Evolutionary conservation across 2,113 vertebrate genomes (phyloP).

Genomic region (Boleophthalmus pectinirostris): DNA sequence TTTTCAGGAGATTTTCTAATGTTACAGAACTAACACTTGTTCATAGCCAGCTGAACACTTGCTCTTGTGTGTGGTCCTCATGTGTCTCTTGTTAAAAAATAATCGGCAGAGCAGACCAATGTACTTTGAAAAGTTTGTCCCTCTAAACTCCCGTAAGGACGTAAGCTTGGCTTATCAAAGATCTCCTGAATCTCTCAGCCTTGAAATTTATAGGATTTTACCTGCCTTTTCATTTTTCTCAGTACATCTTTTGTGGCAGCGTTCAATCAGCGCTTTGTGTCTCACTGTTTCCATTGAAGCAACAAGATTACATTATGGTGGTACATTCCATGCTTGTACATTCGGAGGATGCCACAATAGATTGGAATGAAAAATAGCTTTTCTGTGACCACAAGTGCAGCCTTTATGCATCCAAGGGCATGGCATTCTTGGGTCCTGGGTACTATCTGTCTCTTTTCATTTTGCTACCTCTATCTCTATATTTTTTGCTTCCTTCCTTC

Average conservation of each 20-base stretch:
- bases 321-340: constrained; percentile 70
- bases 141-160: constrained; percentile 4
- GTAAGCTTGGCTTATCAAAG: constrained; percentile 47
- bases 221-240: constrained; percentile 60
- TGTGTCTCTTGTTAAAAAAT: constrained; percentile 23
- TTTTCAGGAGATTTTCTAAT: neutral
- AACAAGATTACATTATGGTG: constrained; percentile 54
- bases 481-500: constrained; percentile 38
- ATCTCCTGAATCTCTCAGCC: constrained; percentile 47
- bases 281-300: constrained; percentile 56
- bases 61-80: neutral
- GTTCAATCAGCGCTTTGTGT: constrained; percentile 52
- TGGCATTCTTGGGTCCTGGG: constrained; percentile 60
- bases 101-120: constrained; percentile 31
- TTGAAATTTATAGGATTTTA: constrained; percentile 67
- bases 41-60: constrained; percentile 51
- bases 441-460: constrained; percentile 69
- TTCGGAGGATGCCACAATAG: constrained; percentile 62
- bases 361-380: constrained; percentile 69
- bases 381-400: constrained; percentile 69
- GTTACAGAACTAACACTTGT: neutral
- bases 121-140: constrained; percentile 35
- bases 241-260: constrained; percentile 47
- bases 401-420: constrained; percentile 76
- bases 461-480: constrained; percentile 55